Conservation (phyloP, 2,797 vertebrate genomes). For the Macroramphosus scolopax region DNA sequence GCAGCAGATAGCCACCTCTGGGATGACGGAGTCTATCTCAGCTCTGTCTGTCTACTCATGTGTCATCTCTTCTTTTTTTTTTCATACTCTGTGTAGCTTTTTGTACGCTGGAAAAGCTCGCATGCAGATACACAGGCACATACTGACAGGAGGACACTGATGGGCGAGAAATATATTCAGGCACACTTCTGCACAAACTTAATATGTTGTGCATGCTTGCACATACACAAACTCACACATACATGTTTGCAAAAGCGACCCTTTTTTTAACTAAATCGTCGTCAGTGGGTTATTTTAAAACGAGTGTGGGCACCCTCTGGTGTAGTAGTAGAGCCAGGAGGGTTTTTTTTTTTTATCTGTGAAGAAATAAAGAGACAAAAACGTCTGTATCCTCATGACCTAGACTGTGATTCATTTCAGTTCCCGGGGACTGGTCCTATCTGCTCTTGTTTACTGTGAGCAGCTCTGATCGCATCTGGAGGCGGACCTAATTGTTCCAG, state of each 20-base stretch:
- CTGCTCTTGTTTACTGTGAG: slow-evolving; percentile 62
- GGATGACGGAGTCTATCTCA: slow-evolving; percentile 54
- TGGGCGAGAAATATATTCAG: slow-evolving; percentile 6
- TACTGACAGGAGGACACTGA: slow-evolving; percentile 13
- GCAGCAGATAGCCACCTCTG: slow-evolving; percentile 48
- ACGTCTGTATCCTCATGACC: slow-evolving; percentile 38
- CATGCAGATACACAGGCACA: slow-evolving; percentile 1
- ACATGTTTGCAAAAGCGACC: too few species aligned
- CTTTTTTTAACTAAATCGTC: too few species aligned
- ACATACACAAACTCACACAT: too few species aligned
- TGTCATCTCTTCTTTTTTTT: slow-evolving; percentile 41
- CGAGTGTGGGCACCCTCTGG: too few species aligned
- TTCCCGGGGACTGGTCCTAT: slow-evolving; percentile 56
- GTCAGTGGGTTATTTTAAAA: too few species aligned
- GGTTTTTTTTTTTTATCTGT: slow-evolving; percentile 25
- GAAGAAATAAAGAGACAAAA: slow-evolving; percentile 8
- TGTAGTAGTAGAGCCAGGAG: slow-evolving; percentile 24
- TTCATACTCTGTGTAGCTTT: slow-evolving; percentile 17
- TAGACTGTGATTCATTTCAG: slow-evolving; percentile 57
- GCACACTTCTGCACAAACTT: too few species aligned
- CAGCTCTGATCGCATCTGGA: slow-evolving; percentile 62
- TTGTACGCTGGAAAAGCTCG: slow-evolving; percentile 12
- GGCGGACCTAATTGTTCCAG: slow-evolving; percentile 62
- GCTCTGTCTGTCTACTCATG: slow-evolving; percentile 39
- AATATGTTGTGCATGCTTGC: too few species aligned